These are phyloP conservation scores for Blastomussa wellsi DNA, from an alignment of 92 coral and sea anemone species.

Conservation along the genomic window DNA sequence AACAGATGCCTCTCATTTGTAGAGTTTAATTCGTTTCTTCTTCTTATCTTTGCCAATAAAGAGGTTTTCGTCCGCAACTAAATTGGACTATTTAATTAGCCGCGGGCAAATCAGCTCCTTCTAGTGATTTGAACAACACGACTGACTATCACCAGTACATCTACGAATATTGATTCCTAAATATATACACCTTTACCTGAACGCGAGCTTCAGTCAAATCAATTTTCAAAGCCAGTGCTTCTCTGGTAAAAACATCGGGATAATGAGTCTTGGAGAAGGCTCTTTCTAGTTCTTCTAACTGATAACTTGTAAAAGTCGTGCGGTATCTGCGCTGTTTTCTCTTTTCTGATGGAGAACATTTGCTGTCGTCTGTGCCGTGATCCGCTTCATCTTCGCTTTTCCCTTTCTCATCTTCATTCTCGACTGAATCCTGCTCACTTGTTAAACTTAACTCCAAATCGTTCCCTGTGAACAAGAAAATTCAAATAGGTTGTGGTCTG, in stretches of 20 bases:
- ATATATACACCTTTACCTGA: constrained; percentile 68
- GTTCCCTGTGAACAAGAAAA: constrained; percentile 42
- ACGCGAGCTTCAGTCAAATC: constrained; percentile 99
- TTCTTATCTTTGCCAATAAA: constrained; percentile 71
- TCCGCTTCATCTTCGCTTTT: constrained; percentile 63
- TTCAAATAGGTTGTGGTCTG: constrained; percentile 34
- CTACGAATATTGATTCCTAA: background rate
- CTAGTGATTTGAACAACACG: constrained; percentile 48
- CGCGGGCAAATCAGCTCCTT: constrained; percentile 48
- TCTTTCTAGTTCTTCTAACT: constrained; percentile 93
- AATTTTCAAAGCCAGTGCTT: constrained; percentile 94
- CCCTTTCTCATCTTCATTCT: constrained; percentile 45
- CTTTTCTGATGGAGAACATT: constrained; percentile 69
- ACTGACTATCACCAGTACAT: constrained; percentile 2
- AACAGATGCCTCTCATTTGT: constrained; percentile 56
- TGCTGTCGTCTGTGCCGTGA: constrained; percentile 64
- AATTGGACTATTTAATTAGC: constrained; percentile 85
- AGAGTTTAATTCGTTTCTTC: constrained; percentile 36
- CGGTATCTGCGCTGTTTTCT: constrained; percentile 96
- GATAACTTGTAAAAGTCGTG: constrained; percentile 97
- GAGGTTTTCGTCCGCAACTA: constrained; percentile 59
- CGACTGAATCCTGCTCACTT: background rate
- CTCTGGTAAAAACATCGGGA: constrained; percentile 97
- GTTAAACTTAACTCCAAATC: constrained; percentile 28
- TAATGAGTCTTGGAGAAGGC: constrained; percentile 98